phyloP scores from a whole-genome alignment of 1,140 invertebrate genomes.

The Brachionus asplanchnoidis region DNA sequence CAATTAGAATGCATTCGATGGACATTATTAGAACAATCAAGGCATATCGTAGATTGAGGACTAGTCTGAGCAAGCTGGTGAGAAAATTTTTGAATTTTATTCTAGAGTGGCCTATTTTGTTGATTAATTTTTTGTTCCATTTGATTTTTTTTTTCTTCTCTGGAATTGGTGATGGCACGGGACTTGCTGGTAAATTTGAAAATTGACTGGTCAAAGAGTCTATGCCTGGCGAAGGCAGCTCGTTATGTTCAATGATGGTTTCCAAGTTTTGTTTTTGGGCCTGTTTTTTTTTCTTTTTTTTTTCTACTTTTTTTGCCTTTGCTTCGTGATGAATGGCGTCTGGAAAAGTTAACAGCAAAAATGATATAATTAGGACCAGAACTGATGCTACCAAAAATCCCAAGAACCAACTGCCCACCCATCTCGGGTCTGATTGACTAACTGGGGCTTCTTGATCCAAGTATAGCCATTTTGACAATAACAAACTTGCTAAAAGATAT shows the following conservation, averaged over 20 bases:
- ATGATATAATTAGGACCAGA: not conserved
- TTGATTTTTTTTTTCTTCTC: not conserved
- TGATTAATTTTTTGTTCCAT: not conserved
- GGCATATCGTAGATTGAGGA: not conserved
- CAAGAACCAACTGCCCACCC: slow-evolving; percentile 40
- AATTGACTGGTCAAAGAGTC: not conserved
- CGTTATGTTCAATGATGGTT: not conserved
- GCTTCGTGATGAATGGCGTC: not conserved
- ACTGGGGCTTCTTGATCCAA: slow-evolving; percentile 9
- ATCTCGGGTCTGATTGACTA: not conserved
- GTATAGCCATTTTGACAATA: slow-evolving; percentile 31
- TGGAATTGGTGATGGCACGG: not conserved
- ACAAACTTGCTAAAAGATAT: not conserved
- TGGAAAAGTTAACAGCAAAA: slow-evolving; percentile 7
- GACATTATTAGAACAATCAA: slow-evolving; percentile 26
- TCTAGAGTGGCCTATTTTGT: not conserved
- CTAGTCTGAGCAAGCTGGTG: not conserved
- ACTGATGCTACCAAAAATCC: slow-evolving; percentile 14
- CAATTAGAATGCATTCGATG: slow-evolving; percentile 37
- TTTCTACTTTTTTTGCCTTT: not conserved
- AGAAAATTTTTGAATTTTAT: slow-evolving; percentile 16
- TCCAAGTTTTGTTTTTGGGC: not conserved
- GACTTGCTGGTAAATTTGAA: not conserved
- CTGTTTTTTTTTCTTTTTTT: not conserved
- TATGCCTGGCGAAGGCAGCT: not conserved